Evolutionary conservation across 2,888 invertebrate genomes (phyloP), one percentile per base, ranked within the genome.

Genomic region (Catocala sponsa): DNA sequence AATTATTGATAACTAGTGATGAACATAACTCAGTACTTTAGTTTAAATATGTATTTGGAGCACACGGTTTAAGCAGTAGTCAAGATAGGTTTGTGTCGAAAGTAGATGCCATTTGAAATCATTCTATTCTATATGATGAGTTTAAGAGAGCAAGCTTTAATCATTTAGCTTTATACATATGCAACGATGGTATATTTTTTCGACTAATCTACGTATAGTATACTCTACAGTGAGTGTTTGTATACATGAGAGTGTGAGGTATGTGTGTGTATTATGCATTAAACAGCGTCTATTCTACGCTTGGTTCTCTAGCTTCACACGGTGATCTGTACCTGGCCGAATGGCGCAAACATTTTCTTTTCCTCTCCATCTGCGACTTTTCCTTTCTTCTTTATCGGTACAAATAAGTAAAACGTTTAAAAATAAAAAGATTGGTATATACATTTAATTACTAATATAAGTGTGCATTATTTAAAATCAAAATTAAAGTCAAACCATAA

Each of bases 311-410:
- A 65, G 47, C 55, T 70, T 64, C 70, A 68, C 70, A 55, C 76
- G 60, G 63, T 78, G 60, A 61, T 55, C 25, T 64, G 92, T 95
- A 97, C 97, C 96, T 98, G 97, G 93, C 97, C 97, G 74, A 98
- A 95, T 74, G 97, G 97, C 72, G 97, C 96, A 91, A 97, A 97
- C 68, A 96, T 94, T 88, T 96, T 96, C 85, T 96, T 96, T 78
- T 97, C 97, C 75, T 97, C 96, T 78, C 96, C 97, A 81, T 97
- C 97, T 59, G 91, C 80, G 73, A 97, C 96, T 98, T 98, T 90
- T 98, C 98, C 96, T 96, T 96, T 82, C 97, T 94, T 97, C 89
- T 82, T 79, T 75, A 81, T 70, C 72, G 72, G 77, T 80, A 77
- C 72, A 74, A 78, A 76, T 72, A 80, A 82, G 70, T 65, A 70